Evolutionary conservation across 2,888 invertebrate genomes (phyloP), one percentile per base, ranked within the genome.

Genomic region (Caenorhabditis zanzibari): DNA sequence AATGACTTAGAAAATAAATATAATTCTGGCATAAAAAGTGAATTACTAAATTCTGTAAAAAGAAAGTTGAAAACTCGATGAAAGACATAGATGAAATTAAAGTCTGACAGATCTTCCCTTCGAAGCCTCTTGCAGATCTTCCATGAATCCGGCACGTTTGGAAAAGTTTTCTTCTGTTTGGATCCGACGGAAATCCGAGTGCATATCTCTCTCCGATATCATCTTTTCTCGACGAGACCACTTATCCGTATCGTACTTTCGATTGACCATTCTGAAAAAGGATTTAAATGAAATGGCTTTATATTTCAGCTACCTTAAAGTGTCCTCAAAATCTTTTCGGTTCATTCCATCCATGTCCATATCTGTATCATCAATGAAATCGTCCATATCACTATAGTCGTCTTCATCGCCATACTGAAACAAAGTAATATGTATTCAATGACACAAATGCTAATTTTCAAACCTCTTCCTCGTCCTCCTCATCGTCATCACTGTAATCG

Each of bases 331-430:
- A 61, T 90, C 90, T 26, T 81, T 84, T 9, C 87, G 75, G 28
- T 77, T 77, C 69, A 89, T 73, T 28, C 88, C 88, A 61, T 90
- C 90, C 63, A 90, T 66, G 49, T 88, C 90, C 47, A 79, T 63
- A 28, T 77, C 85, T 9, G 86, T 86, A 79, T 92, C 91, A 81
- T 92, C 91, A 26, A 92, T 92, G 87, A 92, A 92, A 74, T 90
- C 90, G 71, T 90, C 91, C 91, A 91, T 85, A 28, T 90, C 91
- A 26, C 87, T 87, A 63, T 87, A 91, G 77, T 91, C 86, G 26
- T 91, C 91, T 14, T 90, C 89, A 7, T 91, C 84, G 19, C 87
- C 89, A 12, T 86, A 76, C 69, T 69, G 74, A 54, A 68, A 68
- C 2, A 9, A 5, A 19, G 28, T 26, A 14, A 14, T 44, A 12